phyloP scores from a whole-genome alignment of 2,888 invertebrate species.

The Gastrophysa polygoni region DNA sequence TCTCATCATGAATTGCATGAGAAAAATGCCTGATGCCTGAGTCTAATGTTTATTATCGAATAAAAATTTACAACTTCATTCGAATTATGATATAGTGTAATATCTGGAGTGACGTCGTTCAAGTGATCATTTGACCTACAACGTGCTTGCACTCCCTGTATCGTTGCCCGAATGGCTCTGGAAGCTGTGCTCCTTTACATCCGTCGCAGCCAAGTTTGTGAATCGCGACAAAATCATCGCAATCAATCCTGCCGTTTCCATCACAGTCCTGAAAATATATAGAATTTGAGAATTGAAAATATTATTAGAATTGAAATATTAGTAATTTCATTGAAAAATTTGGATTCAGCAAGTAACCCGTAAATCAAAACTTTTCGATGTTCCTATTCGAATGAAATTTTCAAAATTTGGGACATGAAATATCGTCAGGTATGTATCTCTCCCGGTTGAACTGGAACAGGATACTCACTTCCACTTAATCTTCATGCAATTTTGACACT shows the following conservation, averaged over 20 bases:
- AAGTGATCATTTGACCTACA: slow-evolving; percentile 48
- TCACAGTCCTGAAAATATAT: slow-evolving; percentile 76
- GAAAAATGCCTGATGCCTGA: background rate
- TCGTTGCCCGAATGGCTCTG: slow-evolving; percentile 65
- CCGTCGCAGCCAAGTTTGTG: slow-evolving; percentile 82
- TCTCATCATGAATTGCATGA: too few species aligned
- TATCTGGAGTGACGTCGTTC: background rate
- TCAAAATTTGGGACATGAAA: too few species aligned
- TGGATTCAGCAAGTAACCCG: too few species aligned
- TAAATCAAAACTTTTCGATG: too few species aligned
- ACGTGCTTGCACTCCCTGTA: slow-evolving; percentile 70
- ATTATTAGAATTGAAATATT: too few species aligned
- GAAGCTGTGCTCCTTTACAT: slow-evolving; percentile 67
- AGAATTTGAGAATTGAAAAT: background rate
- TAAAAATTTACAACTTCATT: slow-evolving; percentile 18
- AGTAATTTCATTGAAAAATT: too few species aligned
- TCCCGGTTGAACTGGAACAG: too few species aligned
- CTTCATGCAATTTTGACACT: too few species aligned
- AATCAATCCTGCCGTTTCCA: slow-evolving; percentile 75
- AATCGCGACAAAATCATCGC: slow-evolving; percentile 82
- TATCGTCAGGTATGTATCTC: too few species aligned
- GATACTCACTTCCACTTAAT: too few species aligned
- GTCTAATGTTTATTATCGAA: slow-evolving; percentile 9
- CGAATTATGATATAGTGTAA: background rate
- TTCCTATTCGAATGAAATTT: too few species aligned